Evolutionary conservation across 2,797 vertebrate species (phyloP), one percentile per base, ranked within the genome.

Genomic region (Sparidentex hasta): DNA sequence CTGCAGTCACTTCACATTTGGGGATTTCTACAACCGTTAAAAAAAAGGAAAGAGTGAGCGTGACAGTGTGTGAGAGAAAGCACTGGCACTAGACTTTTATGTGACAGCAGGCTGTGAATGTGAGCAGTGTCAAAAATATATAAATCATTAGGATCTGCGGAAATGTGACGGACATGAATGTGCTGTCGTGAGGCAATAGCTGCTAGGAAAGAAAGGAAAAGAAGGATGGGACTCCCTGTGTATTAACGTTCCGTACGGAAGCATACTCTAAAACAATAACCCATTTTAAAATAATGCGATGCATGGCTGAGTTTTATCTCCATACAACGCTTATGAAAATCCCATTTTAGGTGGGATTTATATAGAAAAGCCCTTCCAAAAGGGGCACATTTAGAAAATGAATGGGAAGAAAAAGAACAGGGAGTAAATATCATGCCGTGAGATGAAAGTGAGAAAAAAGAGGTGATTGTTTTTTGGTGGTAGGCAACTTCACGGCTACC

Each of bases 401-500:
- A 25, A 2, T 7, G 11, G 52, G 65, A 69, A 61, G 21, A 43
- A 59, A 71, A 64, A 43, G 18, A 59, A 27, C 29, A 6, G 14
- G 5, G 21, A 38, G 27, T 21, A 59, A 25, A 69, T 27, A 56
- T n/a, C 0, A 14, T 63, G 52, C 18, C 12, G 3, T 59, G 27
- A 81, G 67, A 81, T 76, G 65, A 74, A 59, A 74, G 46, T 4
- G 3, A 55, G 43, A 56, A 48, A 47, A 77, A 71, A 27, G 29
- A 63, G 44, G 43, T 41, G 55, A 86, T 80, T 68, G 54, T 63
- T 78, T 76, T 38, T 77, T 65, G 41, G 72, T 55, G 50, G 71
- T 69, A 23, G 74, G 27, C 56, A 57, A 21, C 64, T 78, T 71
- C 8, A 51, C 56, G 0, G 9, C 25, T 61, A 21, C 79, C 33